phyloP scores from a whole-genome alignment of 2,113 vertebrate species.

The Morone chrysops region DNA sequence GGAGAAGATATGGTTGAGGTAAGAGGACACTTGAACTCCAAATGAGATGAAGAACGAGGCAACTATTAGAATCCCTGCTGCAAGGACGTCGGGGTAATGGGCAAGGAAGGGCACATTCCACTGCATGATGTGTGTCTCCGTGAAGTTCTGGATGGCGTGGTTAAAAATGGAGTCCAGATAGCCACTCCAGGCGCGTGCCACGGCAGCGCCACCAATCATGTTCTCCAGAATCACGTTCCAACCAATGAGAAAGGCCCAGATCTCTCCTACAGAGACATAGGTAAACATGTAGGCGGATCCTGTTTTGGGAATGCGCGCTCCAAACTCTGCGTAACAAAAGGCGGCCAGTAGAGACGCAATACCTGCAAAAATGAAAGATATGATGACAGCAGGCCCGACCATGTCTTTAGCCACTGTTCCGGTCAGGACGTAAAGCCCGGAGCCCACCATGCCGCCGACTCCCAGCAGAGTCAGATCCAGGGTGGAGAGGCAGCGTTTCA shows the following conservation, averaged over 20 bases:
- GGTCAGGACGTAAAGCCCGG: conserved; percentile 94
- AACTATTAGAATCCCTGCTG: conserved; percentile 88
- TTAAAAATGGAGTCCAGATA: conserved; percentile 96
- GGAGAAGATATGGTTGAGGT: conserved; percentile 95
- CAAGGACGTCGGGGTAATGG: conserved; percentile 92
- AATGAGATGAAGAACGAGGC: conserved; percentile 93
- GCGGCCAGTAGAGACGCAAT: conserved; percentile 93
- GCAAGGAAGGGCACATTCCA: conserved; percentile 94
- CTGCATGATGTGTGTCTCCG: conserved; percentile 87
- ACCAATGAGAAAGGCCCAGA: conserved; percentile 98
- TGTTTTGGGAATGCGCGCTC: conserved; percentile 92
- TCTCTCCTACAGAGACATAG: conserved; percentile 93
- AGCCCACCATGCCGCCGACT: conserved; percentile 95
- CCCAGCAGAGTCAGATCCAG: conserved; percentile 93
- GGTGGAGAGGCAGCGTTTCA: conserved; percentile 93
- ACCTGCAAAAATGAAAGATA: conserved; percentile 92
- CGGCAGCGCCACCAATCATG: conserved; percentile 93
- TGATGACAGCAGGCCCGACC: conserved; percentile 89
- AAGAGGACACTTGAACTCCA: conserved; percentile 94
- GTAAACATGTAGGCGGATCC: conserved; percentile 99
- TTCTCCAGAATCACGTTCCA: conserved; percentile 97
- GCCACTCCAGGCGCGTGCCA: conserved; percentile 95
- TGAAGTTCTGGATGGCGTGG: conserved; percentile 94
- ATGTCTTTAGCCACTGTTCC: conserved; percentile 94
- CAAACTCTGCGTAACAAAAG: conserved; percentile 96